Conservation (phyloP, 2,888 invertebrate genomes). For the Nematopogon swammerdamellus region DNA sequence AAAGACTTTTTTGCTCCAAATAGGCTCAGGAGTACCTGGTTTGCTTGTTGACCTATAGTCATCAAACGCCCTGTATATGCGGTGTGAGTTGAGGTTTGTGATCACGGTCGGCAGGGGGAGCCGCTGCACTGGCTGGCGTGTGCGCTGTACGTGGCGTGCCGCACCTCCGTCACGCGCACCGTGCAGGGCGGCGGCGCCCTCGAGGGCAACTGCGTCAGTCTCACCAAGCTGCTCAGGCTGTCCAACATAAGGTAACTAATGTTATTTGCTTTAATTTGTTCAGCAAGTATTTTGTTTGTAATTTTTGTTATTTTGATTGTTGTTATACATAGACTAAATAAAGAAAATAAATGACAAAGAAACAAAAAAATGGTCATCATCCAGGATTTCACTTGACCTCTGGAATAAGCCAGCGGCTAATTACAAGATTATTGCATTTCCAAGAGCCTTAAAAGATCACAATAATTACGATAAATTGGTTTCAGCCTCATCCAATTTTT, state of each 20-base stretch:
- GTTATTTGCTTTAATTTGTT: slow-evolving; percentile 8
- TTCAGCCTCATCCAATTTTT: slow-evolving; percentile 90
- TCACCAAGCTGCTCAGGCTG: slow-evolving; percentile 83
- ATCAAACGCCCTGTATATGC: too few species aligned
- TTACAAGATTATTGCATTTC: too few species aligned
- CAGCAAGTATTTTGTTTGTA: background rate
- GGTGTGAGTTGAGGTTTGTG: too few species aligned
- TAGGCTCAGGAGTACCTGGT: too few species aligned
- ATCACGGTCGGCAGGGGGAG: slow-evolving; percentile 79
- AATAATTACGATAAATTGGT: slow-evolving; percentile 11
- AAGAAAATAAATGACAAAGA: too few species aligned
- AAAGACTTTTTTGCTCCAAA: too few species aligned
- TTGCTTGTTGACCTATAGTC: too few species aligned
- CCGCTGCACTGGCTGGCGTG: slow-evolving; percentile 92
- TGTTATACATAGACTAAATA: too few species aligned
- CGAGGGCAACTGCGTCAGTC: slow-evolving; percentile 87
- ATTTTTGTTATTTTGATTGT: slow-evolving; percentile 2
- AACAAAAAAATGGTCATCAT: too few species aligned
- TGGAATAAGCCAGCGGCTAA: too few species aligned
- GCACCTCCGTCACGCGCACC: slow-evolving; percentile 76
- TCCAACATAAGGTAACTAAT: slow-evolving; percentile 87
- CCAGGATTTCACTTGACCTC: too few species aligned
- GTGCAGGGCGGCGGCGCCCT: slow-evolving; percentile 71
- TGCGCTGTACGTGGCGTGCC: slow-evolving; percentile 87
- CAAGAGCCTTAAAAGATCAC: too few species aligned